These are phyloP conservation scores for Garrulus glandarius DNA, from an alignment of 2,797 vertebrate genomes.

Conservation along the genomic window DNA sequence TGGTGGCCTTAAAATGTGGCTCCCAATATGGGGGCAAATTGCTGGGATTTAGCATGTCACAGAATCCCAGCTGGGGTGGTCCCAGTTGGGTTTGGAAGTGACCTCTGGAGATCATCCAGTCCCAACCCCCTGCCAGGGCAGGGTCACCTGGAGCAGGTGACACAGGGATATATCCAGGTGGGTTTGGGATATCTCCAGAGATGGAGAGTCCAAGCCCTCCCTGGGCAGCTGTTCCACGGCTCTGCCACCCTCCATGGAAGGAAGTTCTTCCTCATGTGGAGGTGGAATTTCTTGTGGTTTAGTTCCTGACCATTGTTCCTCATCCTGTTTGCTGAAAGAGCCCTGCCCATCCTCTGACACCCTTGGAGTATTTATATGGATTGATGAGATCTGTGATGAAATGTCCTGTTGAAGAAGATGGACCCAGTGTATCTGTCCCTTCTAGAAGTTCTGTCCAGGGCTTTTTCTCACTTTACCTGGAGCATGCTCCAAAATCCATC, in stretches of 20 bases:
- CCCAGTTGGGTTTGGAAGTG: background rate
- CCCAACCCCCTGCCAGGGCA: background rate
- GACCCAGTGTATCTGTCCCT: background rate
- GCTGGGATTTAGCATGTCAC: background rate
- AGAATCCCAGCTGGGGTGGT: background rate
- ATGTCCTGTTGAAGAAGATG: background rate
- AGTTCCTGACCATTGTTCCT: background rate
- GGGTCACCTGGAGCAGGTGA: background rate
- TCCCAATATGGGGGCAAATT: background rate
- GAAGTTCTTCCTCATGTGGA: background rate
- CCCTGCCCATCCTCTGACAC: background rate
- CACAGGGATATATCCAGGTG: background rate
- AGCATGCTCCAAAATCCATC: background rate
- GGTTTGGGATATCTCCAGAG: background rate
- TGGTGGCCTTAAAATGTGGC: background rate
- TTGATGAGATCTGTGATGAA: background rate
- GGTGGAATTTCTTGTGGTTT: background rate
- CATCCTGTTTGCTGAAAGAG: accelerated
- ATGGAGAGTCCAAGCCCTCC: background rate
- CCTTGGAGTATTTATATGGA: background rate
- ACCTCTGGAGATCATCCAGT: background rate
- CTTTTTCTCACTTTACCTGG: background rate
- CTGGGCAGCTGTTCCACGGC: background rate
- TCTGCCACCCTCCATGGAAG: background rate
- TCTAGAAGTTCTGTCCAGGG: background rate